phyloP scores from a whole-genome alignment of 1,140 invertebrate species.

The Dufourea novaeangliae region DNA sequence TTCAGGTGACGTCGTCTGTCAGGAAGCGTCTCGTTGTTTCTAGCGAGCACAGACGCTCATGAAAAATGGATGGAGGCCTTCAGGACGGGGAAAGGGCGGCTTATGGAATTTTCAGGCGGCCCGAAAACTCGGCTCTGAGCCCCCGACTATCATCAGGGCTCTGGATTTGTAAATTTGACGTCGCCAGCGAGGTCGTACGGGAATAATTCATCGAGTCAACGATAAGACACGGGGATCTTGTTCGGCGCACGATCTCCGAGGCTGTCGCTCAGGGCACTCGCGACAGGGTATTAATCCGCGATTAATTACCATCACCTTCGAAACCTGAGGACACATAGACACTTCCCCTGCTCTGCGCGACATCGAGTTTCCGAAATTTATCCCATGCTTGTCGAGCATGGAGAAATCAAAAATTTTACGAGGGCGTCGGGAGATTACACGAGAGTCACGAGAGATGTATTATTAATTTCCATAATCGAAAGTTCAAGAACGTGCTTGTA shows the following conservation, averaged over 20 bases:
- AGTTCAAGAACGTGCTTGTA: too few relatives aligned
- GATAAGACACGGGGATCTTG: too few relatives aligned
- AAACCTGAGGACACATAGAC: too few relatives aligned
- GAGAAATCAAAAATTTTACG: too few relatives aligned
- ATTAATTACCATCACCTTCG: not conserved
- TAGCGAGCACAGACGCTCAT: not conserved
- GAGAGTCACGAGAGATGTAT: too few relatives aligned
- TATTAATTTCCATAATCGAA: too few relatives aligned
- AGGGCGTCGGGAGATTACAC: too few relatives aligned
- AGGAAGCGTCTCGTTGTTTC: not conserved
- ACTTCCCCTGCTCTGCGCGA: too few relatives aligned
- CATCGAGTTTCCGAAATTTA: too few relatives aligned
- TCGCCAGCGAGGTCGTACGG: not conserved
- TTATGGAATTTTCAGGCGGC: not conserved
- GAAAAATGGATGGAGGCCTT: slow-evolving; percentile 29
- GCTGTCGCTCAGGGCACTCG: not conserved
- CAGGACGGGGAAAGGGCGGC: too few relatives aligned
- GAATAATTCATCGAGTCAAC: slow-evolving; percentile 5
- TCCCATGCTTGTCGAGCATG: too few relatives aligned
- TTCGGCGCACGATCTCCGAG: not conserved
- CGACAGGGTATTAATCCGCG: slow-evolving; percentile 3
- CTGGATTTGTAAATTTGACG: not conserved
- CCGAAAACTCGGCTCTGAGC: not conserved
- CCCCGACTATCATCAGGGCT: too few relatives aligned
- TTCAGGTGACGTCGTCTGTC: not conserved